Percentiles rank a stretch among this genome's conserved stretches.
Evolutionary conservation across 2,888 invertebrate species (phyloP).

Genomic region (Agonopterix heracliana): DNA sequence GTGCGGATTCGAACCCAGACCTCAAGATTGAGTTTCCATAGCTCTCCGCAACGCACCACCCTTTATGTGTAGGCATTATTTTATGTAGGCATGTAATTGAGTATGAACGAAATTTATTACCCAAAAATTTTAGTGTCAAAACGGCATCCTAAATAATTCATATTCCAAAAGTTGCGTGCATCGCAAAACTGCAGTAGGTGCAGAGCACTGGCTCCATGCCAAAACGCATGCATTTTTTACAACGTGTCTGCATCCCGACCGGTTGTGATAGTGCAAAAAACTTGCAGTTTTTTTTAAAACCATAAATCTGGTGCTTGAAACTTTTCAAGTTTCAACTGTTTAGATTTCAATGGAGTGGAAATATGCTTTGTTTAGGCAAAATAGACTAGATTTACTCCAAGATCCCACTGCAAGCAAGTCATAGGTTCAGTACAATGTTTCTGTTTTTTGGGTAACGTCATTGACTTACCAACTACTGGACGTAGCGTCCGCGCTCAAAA

Average conservation of each 20-base stretch:
- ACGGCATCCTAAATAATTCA: neutral
- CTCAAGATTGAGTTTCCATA: too few species aligned
- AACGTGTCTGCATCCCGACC: neutral
- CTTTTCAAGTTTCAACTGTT: neutral
- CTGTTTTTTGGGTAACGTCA: too few species aligned
- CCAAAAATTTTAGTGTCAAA: neutral
- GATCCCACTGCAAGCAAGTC: too few species aligned
- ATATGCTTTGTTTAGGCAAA: too few species aligned
- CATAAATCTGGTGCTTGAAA: neutral
- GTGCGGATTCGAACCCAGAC: too few species aligned
- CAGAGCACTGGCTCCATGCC: neutral
- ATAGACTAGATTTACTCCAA: too few species aligned
- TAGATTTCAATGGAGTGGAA: neutral
- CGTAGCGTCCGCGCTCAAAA: too few species aligned
- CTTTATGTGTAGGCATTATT: too few species aligned
- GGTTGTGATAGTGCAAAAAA: neutral
- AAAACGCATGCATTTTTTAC: neutral
- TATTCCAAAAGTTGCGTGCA: neutral
- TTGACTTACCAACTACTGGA: too few species aligned
- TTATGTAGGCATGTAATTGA: neutral
- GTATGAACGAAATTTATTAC: neutral
- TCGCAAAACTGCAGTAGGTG: neutral
- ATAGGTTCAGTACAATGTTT: too few species aligned
- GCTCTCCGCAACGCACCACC: too few species aligned
- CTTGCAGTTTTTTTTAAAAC: neutral